phyloP scores from a whole-genome alignment of 2,888 invertebrate species.

The Micoletzkya japonica region DNA sequence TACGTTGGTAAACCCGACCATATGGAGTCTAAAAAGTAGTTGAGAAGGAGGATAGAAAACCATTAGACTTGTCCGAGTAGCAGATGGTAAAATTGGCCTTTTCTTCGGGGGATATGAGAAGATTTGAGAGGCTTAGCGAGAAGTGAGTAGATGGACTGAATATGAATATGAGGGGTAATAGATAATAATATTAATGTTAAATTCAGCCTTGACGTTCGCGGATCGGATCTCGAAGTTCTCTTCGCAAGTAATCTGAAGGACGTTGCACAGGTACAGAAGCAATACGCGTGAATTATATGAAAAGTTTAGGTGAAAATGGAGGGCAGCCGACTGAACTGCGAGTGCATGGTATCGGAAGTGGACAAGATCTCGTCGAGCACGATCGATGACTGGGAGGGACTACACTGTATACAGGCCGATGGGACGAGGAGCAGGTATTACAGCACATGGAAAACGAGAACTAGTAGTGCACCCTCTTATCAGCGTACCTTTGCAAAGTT shows the following conservation, averaged over 20 bases:
- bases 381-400: constrained; percentile 25
- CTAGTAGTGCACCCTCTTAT: not conserved
- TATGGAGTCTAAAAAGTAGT: not conserved
- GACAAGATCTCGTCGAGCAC: constrained; percentile 21
- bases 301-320: constrained; percentile 18
- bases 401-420: not conserved
- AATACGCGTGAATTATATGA: not conserved
- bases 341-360: constrained; percentile 25
- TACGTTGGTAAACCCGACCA: not conserved
- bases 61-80: not conserved
- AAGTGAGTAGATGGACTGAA: not conserved
- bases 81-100: not conserved
- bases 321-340: constrained; percentile 15
- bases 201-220: constrained; percentile 22
- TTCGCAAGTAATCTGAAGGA: constrained; percentile 23
- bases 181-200: not conserved
- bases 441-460: not conserved
- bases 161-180: not conserved
- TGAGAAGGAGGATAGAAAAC: not conserved
- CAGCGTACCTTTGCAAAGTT: too few relatives aligned
- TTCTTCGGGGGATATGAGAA: too few relatives aligned
- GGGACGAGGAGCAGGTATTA: not conserved
- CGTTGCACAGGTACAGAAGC: constrained; percentile 6
- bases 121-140: not conserved
- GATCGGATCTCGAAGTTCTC: constrained; percentile 20